These are phyloP conservation scores for Dromaius novaehollandiae DNA, from an alignment of 2,113 vertebrate species.

Conservation along the genomic window DNA sequence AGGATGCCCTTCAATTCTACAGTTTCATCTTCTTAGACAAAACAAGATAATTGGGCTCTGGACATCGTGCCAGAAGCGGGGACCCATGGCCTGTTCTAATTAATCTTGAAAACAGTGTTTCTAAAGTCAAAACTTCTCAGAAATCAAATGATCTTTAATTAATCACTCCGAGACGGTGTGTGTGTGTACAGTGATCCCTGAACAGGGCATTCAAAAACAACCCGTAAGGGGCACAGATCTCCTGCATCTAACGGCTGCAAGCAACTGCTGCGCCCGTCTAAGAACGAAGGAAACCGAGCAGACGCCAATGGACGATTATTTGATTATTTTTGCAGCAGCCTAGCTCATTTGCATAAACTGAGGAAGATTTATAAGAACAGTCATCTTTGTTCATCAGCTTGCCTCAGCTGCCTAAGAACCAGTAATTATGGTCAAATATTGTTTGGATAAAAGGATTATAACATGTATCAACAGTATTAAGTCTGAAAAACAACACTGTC, in stretches of 20 bases:
- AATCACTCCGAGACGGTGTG: background rate
- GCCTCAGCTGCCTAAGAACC: background rate
- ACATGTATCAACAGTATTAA: background rate
- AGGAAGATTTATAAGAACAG: background rate
- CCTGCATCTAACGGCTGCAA: background rate
- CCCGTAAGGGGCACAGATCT: background rate
- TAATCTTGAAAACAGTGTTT: background rate
- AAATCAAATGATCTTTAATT: background rate
- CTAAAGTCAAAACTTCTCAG: background rate
- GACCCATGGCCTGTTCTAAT: background rate
- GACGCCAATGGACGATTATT: background rate
- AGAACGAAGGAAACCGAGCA: background rate
- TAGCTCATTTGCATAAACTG: background rate
- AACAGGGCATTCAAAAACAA: background rate
- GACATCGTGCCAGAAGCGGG: background rate
- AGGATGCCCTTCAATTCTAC: background rate
- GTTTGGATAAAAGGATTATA: background rate
- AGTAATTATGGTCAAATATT: background rate
- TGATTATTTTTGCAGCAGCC: background rate
- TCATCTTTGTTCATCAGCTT: background rate
- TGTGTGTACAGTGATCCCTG: background rate
- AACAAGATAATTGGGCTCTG: background rate
- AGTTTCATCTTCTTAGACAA: background rate
- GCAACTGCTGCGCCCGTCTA: background rate
- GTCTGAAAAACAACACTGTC: background rate